These are phyloP conservation scores for Petaurus breviceps DNA, from an alignment of 2,113 vertebrate genomes.

Conservation along the genomic window DNA sequence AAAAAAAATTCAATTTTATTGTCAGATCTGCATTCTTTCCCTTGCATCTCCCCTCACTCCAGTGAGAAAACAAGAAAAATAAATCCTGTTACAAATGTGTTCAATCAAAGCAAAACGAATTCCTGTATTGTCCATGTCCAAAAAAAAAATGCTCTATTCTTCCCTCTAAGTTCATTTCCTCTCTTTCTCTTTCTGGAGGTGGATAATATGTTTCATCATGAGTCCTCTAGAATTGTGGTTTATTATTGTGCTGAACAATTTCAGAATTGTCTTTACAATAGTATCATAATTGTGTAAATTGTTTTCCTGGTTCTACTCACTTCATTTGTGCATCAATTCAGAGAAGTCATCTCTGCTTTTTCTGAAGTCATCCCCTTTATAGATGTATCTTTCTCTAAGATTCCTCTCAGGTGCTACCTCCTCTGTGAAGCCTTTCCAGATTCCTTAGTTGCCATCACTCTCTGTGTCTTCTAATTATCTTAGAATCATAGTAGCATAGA, in stretches of 20 bases:
- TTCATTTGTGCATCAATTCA: not conserved
- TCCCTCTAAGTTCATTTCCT: not conserved
- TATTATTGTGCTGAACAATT: not conserved
- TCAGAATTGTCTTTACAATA: not conserved
- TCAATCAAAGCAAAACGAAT: not conserved
- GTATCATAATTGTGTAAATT: not conserved
- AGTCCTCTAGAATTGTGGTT: not conserved
- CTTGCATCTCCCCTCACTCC: not conserved
- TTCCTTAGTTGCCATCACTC: not conserved
- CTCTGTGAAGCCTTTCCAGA: not conserved
- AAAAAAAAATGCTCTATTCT: not conserved
- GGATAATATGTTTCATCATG: not conserved
- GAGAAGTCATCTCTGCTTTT: not conserved
- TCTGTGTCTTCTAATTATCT: not conserved
- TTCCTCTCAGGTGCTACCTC: not conserved
- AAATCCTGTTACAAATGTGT: not conserved
- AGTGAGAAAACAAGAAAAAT: not conserved
- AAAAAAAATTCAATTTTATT: not conserved
- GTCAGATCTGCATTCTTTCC: not conserved
- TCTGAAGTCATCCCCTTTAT: not conserved
- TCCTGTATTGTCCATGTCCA: not conserved
- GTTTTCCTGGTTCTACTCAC: not conserved
- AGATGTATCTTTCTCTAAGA: not conserved
- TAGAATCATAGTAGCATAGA: not conserved
- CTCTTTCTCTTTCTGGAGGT: not conserved